Base-by-base conservation (phyloP, 2,888 invertebrate species). In the Drosophila mettleri region DNA sequence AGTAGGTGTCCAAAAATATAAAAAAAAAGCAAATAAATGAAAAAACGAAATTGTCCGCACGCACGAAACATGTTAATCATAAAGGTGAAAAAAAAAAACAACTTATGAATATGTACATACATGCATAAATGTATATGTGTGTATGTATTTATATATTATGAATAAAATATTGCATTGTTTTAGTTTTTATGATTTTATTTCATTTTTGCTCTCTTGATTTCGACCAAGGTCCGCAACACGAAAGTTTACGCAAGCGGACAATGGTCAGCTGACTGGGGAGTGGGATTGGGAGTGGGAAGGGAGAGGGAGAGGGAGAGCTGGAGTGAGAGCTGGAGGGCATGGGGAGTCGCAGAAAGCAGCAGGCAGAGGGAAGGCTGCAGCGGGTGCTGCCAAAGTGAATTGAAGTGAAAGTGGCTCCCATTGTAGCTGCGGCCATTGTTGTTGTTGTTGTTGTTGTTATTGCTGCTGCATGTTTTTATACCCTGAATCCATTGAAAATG, bases 211-310 rank as follows among this genome's bases (percentile, higher is more conserved):
- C 61, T 33, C 33, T 27, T 14, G 24, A 12, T 29, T 55, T 49
- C 31, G 14, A 51, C 41, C 54, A 49, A 69, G 53, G 61, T 34
- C 34, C 48, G 34, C 53, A 59, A 29, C 85, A 85, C 85, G 70
- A 85, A 73, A 69, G 57, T 88, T 84, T 88, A 86, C 80, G 86
- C 84, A 88, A 83, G 84, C 65, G 54, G 20, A 59, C 68, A 62
- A 73, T 69, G 80, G 69, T 43, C 70, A 68, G 22, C n/a, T 20
- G 33, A 9, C 41, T 8, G n/a, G 20, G 16, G 41, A 22, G 54
- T 48, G 53, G n/a, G 33, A n/a, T 39, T 45, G 46, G 52, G 3
- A 36, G 36, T 2, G 45, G 1, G 2, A 29, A 7, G 27, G 2
- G 45, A 14, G 31, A 20, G 8, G 27, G 24, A 5, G 20, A 27